Evolutionary conservation across 2,113 vertebrate species (phyloP), one percentile per base, ranked within the genome.

Genomic region (Lynx canadensis): DNA sequence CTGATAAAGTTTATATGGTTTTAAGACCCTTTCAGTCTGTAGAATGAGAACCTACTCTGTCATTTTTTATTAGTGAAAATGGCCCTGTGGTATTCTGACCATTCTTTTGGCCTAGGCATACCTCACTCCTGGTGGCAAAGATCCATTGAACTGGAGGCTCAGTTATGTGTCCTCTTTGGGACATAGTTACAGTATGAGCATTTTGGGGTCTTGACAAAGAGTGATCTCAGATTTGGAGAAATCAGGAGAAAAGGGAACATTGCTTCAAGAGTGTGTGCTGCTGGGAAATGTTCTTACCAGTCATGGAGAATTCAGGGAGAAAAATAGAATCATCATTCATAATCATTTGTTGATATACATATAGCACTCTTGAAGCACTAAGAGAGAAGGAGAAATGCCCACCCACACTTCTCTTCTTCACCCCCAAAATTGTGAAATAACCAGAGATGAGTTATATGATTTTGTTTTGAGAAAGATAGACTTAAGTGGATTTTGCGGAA

Each of bases 401-500:
- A 6, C 66, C 5, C 7, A 27, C 5, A 76, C 25, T 76, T 15
- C 73, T 14, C 13, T 41, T 48, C 27, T 48, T 31, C 45, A 33
- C 3, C 1, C 8, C 3, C 14, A 11, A 71, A 69, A 36, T 36
- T 65, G 31, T n/a, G 63, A 89, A 73, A 86, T 60, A 31, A 91
- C 1, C 19, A 86, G 73, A 85, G 66, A 81, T 71, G 13, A 10
- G 6, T 78, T 90, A 38, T 65, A 69, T 7, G 0, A 27, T 50
- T 95, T 94, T 89, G 7, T 45, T 88, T 52, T 52, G 33, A 93
- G 57, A 95, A 97, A 78, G 41, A 57, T 89, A 69, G 31, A 82
- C 11, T 69, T 85, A 71, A 79, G 78, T 68, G 27, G 55, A n/a
- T 86, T 93, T 85, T 94, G 21, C 86, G 71, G 9, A 89, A 92